These are phyloP conservation scores for Iguana delicatissima DNA, from an alignment of 2,797 vertebrate species.

Conservation along the genomic window DNA sequence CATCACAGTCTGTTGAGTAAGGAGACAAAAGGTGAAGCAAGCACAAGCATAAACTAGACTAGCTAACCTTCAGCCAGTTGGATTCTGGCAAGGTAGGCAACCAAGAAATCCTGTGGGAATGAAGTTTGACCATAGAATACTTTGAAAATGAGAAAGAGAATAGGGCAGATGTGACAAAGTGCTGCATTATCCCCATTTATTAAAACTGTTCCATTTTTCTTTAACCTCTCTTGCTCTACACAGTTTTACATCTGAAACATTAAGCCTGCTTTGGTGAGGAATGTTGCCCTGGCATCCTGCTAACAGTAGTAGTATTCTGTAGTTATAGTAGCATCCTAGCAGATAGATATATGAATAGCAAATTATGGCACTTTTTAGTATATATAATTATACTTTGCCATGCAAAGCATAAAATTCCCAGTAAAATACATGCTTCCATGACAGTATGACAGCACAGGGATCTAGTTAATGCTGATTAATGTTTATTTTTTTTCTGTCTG, in stretches of 20 bases:
- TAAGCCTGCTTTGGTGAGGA: background rate
- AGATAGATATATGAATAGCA: background rate
- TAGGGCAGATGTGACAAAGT: background rate
- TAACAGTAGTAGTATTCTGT: background rate
- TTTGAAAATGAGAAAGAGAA: background rate
- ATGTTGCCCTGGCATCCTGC: background rate
- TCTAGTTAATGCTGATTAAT: conserved; percentile 50
- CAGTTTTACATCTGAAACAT: background rate
- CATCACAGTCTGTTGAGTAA: background rate
- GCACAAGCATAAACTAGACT: background rate
- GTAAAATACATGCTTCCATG: conserved; percentile 30
- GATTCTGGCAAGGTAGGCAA: background rate
- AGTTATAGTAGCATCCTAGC: background rate
- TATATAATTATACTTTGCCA: background rate
- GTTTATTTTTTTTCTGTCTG: conserved; percentile 61
- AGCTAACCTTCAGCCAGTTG: background rate
- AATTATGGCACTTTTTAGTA: background rate
- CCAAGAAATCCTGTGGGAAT: background rate
- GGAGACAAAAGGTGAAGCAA: background rate
- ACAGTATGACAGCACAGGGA: background rate
- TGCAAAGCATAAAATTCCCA: background rate
- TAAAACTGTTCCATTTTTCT: background rate
- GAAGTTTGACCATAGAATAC: background rate
- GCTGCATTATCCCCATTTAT: background rate
- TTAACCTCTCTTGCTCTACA: background rate